Evolutionary conservation across 2,797 vertebrate species (phyloP), one percentile per base, ranked within the genome.

Genomic region (Enteromius mattozi): DNA sequence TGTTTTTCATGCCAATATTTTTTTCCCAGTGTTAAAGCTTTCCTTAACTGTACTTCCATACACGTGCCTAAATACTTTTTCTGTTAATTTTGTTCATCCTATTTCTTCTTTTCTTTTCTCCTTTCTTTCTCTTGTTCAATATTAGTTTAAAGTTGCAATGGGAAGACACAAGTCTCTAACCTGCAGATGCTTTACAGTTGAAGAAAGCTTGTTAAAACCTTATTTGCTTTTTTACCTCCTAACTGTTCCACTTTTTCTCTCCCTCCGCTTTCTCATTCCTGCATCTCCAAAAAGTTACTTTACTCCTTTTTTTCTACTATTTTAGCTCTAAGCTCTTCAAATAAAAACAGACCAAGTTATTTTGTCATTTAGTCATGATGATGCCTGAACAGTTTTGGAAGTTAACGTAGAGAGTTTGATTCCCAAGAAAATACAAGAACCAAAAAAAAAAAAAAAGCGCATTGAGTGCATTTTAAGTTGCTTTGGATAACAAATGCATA

Each of bases 131-230:
- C n/a, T 51, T 35, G 1, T 85, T 86, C 8, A 37, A 75, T 56
- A 24, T 78, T 24, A 45, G 3, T 59, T 42, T 56, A 21, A 78
- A 47, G 63, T 30, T 83, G 35, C 24, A 66, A 37, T 24, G 37
- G 37, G 49, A 78, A 80, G 49, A 76, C 49, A 51, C 68, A 94
- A 92, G 91, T 94, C 89, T 93, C 89, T 86, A 89, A 88, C 63
- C 86, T 88, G 86, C 91, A 92, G 91, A 93, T 92, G 91, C 88
- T 91, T 89, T 89, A 90, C 87, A 88, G 89, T 91, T 90, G 68
- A 86, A 87, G 87, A 92, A 92, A 93, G 5, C 59, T 54, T 61
- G 24, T 74, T 89, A 91, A 93, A 88, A 89, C 91, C 89, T 92
- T 93, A 93, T 93, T 94, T 81, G 6, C 24, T 24, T 79, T 35